phyloP scores from a whole-genome alignment of 2,888 invertebrate species.

The Conistra vaccinii region DNA sequence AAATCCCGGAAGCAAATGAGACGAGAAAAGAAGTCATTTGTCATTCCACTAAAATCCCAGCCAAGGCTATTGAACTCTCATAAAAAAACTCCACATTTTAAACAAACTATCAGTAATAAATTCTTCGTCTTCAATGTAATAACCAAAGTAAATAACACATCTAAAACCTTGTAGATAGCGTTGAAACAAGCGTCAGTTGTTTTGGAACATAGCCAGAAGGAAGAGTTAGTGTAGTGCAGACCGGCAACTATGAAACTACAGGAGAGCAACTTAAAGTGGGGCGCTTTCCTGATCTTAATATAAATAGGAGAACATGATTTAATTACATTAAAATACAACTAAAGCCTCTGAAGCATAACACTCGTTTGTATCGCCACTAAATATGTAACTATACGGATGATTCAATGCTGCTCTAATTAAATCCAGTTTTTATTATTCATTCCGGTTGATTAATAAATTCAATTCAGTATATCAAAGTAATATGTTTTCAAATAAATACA shows the following conservation, averaged over 20 bases:
- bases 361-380: not conserved
- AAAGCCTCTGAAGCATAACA: not conserved
- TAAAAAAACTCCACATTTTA: constrained; percentile 8
- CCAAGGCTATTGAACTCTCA: not conserved
- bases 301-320: not conserved
- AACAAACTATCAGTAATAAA: constrained; percentile 28
- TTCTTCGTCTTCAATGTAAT: constrained; percentile 39
- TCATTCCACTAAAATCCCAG: not conserved
- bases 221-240: constrained; percentile 41
- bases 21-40: not conserved
- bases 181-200: constrained; percentile 64
- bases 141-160: constrained; percentile 62
- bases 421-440: constrained; percentile 12
- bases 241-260: constrained; percentile 36
- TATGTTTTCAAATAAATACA: constrained; percentile 26
- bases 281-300: too few relatives aligned
- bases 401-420: constrained; percentile 1
- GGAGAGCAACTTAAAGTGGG: constrained; percentile 14
- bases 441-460: not conserved
- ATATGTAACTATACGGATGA: not conserved
- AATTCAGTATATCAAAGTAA: not conserved
- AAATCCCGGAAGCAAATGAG: not conserved
- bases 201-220: constrained; percentile 67
- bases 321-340: not conserved
- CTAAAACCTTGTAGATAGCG: constrained; percentile 60